A percentile compares a stretch with the other conserved stretches of the same genome.
Conservation (phyloP, 2,888 invertebrate genomes). For the Timandra comae region DNA sequence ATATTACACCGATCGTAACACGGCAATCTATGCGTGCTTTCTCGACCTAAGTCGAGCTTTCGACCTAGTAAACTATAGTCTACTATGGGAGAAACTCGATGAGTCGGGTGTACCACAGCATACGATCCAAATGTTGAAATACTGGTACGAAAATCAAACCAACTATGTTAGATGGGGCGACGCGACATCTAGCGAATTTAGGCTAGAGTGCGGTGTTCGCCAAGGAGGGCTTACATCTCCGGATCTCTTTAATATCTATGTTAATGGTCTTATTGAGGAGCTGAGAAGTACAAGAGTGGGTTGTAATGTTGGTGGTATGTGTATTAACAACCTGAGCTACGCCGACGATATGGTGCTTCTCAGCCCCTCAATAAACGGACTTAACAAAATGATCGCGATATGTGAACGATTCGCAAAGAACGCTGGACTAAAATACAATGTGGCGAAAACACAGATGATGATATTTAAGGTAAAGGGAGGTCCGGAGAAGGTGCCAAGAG, state of each 20-base stretch:
- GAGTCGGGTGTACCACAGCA: constrained; percentile 8
- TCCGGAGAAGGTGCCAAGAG: constrained; percentile 1
- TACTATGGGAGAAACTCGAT: constrained; percentile 15
- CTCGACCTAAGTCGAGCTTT: constrained; percentile 9
- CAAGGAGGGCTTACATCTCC: constrained; percentile 15
- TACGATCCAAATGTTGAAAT: constrained; percentile 11
- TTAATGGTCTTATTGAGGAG: constrained; percentile 3
- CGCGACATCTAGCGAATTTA: constrained; percentile 10
- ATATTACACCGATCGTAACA: neutral
- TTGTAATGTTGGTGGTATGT: constrained; percentile 1
- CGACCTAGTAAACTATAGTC: constrained; percentile 17
- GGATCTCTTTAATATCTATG: constrained; percentile 1
- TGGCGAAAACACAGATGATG: neutral
- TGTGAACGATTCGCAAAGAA: neutral
- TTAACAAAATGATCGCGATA: neutral
- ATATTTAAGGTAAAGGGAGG: too few relatives aligned
- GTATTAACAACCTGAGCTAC: too few relatives aligned
- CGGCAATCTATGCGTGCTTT: neutral
- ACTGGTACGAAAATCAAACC: constrained; percentile 4
- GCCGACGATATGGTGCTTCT: too few relatives aligned
- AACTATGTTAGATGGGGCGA: constrained; percentile 3
- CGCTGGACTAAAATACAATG: constrained; percentile 1
- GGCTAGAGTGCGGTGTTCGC: constrained; percentile 18
- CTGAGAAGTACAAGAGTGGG: constrained; percentile 1
- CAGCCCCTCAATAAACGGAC: constrained; percentile 1